A percentile compares a stretch with the other conserved stretches of the same genome.
These are phyloP conservation scores for Coregonus clupeaformis DNA, from an alignment of 2,113 vertebrate genomes.

Conservation along the genomic window DNA sequence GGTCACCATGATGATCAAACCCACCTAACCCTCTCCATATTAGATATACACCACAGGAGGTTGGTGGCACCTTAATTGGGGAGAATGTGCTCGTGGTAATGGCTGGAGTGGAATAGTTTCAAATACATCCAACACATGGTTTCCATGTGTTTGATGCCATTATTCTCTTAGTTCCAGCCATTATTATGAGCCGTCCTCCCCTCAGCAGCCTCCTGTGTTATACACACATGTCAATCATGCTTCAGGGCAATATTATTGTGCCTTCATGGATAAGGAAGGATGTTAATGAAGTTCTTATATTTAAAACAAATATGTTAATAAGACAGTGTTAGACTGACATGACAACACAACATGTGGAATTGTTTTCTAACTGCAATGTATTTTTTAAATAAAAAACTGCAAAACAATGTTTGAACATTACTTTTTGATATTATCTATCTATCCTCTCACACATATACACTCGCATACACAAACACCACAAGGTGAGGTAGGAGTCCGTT, in stretches of 20 bases:
- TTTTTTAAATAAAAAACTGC: neutral
- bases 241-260: neutral
- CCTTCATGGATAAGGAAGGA: neutral
- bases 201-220: neutral
- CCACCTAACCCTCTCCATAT: constrained; percentile 38
- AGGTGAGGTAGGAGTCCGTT: no score
- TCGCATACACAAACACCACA: no score
- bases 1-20: constrained; percentile 85
- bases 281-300: neutral
- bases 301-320: neutral
- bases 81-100: no score
- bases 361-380: neutral
- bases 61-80: no score
- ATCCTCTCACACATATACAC: no score
- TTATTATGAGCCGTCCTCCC: no score
- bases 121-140: no score
- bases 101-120: no score
- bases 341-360: neutral
- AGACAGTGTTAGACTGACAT: neutral
- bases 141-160: no score
- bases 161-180: no score
- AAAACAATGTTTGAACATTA: neutral
- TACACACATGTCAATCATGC: neutral
- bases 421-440: no score
- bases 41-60: neutral